phyloP scores from a whole-genome alignment of 2,888 invertebrate genomes.

The Drosophila stalkeri region DNA sequence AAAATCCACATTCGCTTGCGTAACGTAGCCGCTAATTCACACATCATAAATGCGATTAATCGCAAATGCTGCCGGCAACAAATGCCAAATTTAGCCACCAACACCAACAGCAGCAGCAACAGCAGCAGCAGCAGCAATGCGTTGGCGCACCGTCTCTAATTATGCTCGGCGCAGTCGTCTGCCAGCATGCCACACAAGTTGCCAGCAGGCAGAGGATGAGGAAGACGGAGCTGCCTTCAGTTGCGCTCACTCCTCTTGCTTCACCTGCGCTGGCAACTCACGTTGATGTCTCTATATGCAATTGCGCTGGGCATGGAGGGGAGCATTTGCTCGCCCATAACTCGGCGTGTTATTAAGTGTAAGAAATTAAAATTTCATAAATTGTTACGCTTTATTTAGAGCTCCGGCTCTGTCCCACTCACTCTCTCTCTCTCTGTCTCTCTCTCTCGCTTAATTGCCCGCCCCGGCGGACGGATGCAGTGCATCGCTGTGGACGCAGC shows the following conservation, averaged over 20 bases:
- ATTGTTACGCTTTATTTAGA: constrained; percentile 79
- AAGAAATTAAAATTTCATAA: constrained; percentile 78
- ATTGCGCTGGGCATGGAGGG: not conserved
- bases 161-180: constrained; percentile 63
- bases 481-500: not conserved
- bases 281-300: constrained; percentile 71
- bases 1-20: constrained; percentile 10
- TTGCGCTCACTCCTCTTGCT: constrained; percentile 10
- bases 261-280: constrained; percentile 72
- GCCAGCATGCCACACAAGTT: constrained; percentile 68
- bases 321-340: constrained; percentile 48
- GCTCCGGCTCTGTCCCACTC: constrained; percentile 38
- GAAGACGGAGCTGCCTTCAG: not conserved
- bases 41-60: constrained; percentile 47
- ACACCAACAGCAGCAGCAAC: not conserved
- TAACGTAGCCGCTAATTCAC: constrained; percentile 39
- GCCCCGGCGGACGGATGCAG: constrained; percentile 19
- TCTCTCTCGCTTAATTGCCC: constrained; percentile 50
- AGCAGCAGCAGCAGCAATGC: constrained; percentile 1
- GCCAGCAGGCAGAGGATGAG: constrained; percentile 34
- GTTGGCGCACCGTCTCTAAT: constrained; percentile 59
- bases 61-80: constrained; percentile 21
- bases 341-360: constrained; percentile 76
- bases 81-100: constrained; percentile 64
- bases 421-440: not conserved